phyloP scores from a whole-genome alignment of 2,797 vertebrate species.

The Rhinella marina region DNA sequence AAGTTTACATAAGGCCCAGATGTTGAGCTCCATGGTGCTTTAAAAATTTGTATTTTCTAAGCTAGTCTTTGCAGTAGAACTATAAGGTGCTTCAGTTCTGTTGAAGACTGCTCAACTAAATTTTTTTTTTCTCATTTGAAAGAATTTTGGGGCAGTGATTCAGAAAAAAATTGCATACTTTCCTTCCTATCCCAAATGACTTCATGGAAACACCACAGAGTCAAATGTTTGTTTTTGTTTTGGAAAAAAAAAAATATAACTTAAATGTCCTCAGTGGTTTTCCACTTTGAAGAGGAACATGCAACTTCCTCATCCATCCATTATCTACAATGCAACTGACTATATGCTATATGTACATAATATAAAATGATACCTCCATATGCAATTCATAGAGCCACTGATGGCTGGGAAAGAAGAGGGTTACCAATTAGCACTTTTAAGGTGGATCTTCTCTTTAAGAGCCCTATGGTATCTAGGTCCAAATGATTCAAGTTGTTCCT shows the following conservation, averaged over 20 bases:
- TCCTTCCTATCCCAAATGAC: not conserved
- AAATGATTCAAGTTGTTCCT: not conserved
- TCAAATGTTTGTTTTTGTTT: not conserved
- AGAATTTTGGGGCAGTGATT: not conserved
- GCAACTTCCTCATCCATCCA: not conserved
- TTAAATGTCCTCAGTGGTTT: not conserved
- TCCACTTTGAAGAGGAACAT: not conserved
- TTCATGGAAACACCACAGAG: not conserved
- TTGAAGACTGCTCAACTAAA: not conserved
- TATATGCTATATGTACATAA: not conserved
- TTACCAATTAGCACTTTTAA: not conserved
- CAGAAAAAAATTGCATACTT: not conserved
- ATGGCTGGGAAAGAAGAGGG: not conserved
- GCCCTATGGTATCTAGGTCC: not conserved
- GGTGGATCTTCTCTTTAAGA: not conserved
- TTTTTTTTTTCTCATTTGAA: not conserved
- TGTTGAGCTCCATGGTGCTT: not conserved
- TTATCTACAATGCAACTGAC: not conserved
- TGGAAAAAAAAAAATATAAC: not conserved
- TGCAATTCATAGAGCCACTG: not conserved
- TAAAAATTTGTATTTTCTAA: not conserved
- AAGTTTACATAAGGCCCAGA: not conserved
- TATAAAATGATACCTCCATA: not conserved
- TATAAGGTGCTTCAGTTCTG: not conserved
- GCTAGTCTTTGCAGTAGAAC: not conserved